These are phyloP conservation scores for Callinectes sapidus DNA, from an alignment of 2,888 invertebrate species.

Conservation along the genomic window DNA sequence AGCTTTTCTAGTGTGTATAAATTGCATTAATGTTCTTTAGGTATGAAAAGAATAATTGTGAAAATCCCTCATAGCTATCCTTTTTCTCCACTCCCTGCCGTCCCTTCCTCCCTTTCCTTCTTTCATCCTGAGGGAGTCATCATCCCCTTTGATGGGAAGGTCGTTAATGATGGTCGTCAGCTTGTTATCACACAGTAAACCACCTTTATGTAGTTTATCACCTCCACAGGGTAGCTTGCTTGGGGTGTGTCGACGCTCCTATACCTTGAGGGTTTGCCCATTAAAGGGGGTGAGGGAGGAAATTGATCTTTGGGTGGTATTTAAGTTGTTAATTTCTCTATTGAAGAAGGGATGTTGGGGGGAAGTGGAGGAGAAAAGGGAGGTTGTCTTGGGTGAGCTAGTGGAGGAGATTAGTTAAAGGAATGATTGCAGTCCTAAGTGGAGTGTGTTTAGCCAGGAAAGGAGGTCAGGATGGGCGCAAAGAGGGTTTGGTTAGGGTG, in stretches of 20 bases:
- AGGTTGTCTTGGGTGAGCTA: not conserved
- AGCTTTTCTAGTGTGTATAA: too few relatives aligned
- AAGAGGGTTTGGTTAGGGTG: not conserved
- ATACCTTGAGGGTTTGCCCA: not conserved
- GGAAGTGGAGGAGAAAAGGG: not conserved
- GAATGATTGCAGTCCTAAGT: not conserved
- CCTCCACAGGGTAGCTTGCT: not conserved
- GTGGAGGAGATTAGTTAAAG: not conserved
- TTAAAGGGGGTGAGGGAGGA: not conserved
- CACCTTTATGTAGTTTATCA: not conserved
- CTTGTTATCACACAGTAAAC: conserved; percentile 24
- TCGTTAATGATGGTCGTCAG: not conserved
- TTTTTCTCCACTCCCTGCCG: not conserved
- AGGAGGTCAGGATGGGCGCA: not conserved
- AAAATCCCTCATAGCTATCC: not conserved
- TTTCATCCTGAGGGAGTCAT: conserved; percentile 9
- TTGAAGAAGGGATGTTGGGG: not conserved
- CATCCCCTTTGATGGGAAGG: not conserved
- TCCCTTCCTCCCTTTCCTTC: not conserved
- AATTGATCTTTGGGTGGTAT: not conserved
- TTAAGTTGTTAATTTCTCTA: conserved; percentile 33
- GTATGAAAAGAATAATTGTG: too few relatives aligned
- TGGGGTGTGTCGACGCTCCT: not conserved
- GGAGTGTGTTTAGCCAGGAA: not conserved
- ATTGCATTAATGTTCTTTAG: too few relatives aligned